These are phyloP conservation scores for Apamea anceps DNA, from an alignment of 2,888 invertebrate species.

Conservation along the genomic window DNA sequence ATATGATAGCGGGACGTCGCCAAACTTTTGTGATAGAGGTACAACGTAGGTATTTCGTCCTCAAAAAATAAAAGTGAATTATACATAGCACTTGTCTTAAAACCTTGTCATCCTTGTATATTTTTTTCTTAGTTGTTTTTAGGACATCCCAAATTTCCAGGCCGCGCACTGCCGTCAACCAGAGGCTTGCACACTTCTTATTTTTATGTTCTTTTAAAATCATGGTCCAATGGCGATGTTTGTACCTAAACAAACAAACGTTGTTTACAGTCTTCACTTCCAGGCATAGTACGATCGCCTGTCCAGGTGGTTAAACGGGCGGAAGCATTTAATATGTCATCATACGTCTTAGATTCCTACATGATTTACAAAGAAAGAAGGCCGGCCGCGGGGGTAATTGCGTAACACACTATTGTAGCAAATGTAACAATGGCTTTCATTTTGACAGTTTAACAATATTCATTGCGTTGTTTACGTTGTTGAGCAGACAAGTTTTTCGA, in stretches of 20 bases:
- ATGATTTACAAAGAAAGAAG: not conserved
- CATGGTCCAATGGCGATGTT: slow-evolving; percentile 84
- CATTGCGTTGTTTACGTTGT: too few species aligned
- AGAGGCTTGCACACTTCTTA: slow-evolving; percentile 74
- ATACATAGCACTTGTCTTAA: slow-evolving; percentile 80
- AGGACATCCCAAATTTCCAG: slow-evolving; percentile 84
- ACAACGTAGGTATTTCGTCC: slow-evolving; percentile 37
- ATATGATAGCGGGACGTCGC: slow-evolving; percentile 61
- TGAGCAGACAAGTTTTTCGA: not conserved
- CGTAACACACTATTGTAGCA: not conserved
- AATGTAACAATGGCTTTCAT: not conserved
- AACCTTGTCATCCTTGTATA: slow-evolving; percentile 71
- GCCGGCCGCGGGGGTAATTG: too few species aligned
- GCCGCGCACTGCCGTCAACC: slow-evolving; percentile 78
- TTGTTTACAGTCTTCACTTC: not conserved
- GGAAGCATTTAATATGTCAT: not conserved
- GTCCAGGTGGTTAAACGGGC: not conserved
- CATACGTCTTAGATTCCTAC: too few species aligned
- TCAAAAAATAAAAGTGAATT: slow-evolving; percentile 74
- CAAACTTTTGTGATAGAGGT: slow-evolving; percentile 44
- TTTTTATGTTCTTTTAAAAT: slow-evolving; percentile 80
- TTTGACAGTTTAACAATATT: not conserved
- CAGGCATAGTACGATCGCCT: not conserved
- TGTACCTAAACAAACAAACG: slow-evolving; percentile 71
- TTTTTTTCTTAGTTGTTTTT: slow-evolving; percentile 72